A percentile compares a stretch with the other conserved stretches of the same genome.
Evolutionary conservation across 2,888 invertebrate species (phyloP).

Genomic region (Drosophila helvetica): DNA sequence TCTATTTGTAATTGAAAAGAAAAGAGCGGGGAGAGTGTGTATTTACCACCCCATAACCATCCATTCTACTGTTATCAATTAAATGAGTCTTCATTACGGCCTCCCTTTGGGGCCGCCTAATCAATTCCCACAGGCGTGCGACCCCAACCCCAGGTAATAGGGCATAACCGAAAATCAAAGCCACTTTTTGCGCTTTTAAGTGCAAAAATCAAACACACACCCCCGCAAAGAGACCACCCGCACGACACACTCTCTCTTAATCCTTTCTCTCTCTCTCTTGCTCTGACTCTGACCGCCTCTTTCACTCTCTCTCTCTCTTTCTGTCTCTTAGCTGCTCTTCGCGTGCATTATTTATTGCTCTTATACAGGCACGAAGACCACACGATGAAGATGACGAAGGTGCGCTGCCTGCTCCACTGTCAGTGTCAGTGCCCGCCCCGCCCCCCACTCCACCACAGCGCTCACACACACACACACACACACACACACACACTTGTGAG

Average conservation of each 20-base stretch:
- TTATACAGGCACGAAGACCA: constrained; percentile 40
- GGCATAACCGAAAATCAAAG: constrained; percentile 59
- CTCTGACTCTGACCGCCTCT: not conserved
- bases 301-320: constrained; percentile 26
- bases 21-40: not conserved
- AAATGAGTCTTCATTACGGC: constrained; percentile 28
- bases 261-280: constrained; percentile 15
- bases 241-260: constrained; percentile 19
- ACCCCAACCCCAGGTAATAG: constrained; percentile 10
- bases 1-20: not conserved
- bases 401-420: constrained; percentile 58
- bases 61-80: constrained; percentile 30
- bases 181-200: constrained; percentile 70
- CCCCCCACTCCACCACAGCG: constrained; percentile 11
- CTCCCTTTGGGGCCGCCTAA: constrained; percentile 24
- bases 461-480: too few relatives aligned
- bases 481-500: too few relatives aligned
- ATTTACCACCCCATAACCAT: not conserved
- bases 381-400: too few relatives aligned
- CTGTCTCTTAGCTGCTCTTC: constrained; percentile 38
- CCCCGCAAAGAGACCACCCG: constrained; percentile 45
- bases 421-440: constrained; percentile 61
- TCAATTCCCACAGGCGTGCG: constrained; percentile 26
- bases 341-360: constrained; percentile 56
- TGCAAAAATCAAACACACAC: constrained; percentile 64